Evolutionary conservation across 2,113 vertebrate genomes (phyloP), one percentile per base, ranked within the genome.

Genomic region (Chloropsis hardwickii): DNA sequence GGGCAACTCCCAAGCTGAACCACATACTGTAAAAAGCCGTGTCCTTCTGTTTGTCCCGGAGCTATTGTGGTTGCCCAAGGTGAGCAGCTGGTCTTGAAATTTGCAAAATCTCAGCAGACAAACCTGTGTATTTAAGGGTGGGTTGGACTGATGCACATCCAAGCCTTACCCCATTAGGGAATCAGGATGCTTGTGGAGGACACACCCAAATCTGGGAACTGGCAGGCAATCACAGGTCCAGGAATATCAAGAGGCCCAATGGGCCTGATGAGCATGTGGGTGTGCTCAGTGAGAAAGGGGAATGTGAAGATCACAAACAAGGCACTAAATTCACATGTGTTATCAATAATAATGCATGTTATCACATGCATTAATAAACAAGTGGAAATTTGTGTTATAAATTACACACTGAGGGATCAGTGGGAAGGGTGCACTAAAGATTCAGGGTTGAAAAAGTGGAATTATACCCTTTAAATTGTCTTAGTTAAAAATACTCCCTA

Each of bases 171-270:
- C 50, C 35, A 62, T 50, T 29, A 70, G 9, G 50, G 62, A 62
- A 25, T 57, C 79, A 47, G 79, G 62, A 65, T 67, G 33, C 66
- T 69, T 50, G 35, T 33, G 25, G 64, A 40, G n/a, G 27, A 77
- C 85, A 90, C 76, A 58, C 88, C 76, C 88, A 88, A 22, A 58
- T 44, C 29, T 94, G 92, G 67, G 50, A 95, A 95, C 67, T 50
- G 60, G 82, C 79, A 88, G 66, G 33, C 10, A 29, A 44, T 72
- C 72, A 57, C 27, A 37, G 47, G 50, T 70, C 39, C 58, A 66
- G 67, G 33, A 81, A 47, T 80, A 95, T 27, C 58, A 65, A 35
- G 47, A 90, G 28, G 6, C 19, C 42, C 10, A 66, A 0, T 9
- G 47, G 83, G 25, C 27, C 25, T 40, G 35, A 51, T 35, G 12